Evolutionary conservation across 2,888 invertebrate genomes (phyloP).

Genomic region (Odontothrips loti): DNA sequence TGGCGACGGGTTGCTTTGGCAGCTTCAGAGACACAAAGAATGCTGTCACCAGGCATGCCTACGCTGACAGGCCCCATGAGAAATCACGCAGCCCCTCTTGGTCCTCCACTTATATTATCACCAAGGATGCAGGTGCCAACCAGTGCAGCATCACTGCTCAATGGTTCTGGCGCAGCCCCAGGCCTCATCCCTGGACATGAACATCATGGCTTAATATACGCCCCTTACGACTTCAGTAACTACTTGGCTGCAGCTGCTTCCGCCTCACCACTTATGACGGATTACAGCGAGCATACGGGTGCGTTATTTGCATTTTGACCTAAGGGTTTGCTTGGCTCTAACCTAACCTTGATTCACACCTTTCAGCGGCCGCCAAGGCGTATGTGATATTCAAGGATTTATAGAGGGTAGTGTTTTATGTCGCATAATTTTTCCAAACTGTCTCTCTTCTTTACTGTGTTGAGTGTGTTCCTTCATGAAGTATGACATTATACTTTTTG

Average conservation of each 20-base stretch:
- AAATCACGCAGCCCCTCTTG: slow-evolving; percentile 67
- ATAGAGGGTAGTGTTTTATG: neutral
- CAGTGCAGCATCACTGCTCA: slow-evolving; percentile 62
- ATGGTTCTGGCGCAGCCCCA: slow-evolving; percentile 59
- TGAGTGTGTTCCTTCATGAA: neutral
- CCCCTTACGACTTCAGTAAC: slow-evolving; percentile 82
- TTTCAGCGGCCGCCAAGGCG: slow-evolving; percentile 14
- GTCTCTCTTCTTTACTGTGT: neutral
- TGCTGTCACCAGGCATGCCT: slow-evolving; percentile 54
- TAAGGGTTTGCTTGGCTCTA: slow-evolving; percentile 48
- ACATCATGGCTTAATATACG: slow-evolving; percentile 83
- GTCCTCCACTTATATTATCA: slow-evolving; percentile 88
- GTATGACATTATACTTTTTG: neutral
- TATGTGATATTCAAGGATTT: slow-evolving; percentile 8
- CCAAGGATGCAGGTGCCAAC: slow-evolving; percentile 82
- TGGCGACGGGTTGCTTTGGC: slow-evolving; percentile 80
- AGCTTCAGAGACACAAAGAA: slow-evolving; percentile 74
- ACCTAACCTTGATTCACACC: slow-evolving; percentile 34
- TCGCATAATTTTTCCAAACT: neutral
- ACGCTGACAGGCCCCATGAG: slow-evolving; percentile 59
- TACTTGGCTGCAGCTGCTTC: slow-evolving; percentile 69
- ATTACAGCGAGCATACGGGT: slow-evolving; percentile 89
- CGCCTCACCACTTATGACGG: slow-evolving; percentile 74
- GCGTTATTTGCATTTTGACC: slow-evolving; percentile 84
- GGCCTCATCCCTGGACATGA: slow-evolving; percentile 64